phyloP scores from a whole-genome alignment of 2,888 invertebrate species.

The Agelastica alni region DNA sequence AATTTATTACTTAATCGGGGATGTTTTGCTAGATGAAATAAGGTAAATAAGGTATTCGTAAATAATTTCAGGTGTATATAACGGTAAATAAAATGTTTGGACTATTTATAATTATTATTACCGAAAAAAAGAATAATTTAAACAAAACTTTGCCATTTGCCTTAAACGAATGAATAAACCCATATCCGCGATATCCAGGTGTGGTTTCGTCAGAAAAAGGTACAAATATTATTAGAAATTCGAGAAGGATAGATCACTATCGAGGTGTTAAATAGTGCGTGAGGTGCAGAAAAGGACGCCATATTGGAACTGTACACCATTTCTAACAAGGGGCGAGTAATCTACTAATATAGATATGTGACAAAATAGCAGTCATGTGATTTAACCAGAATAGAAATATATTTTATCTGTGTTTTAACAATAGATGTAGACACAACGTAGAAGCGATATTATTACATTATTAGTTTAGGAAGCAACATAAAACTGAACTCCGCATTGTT shows the following conservation, averaged over 20 bases:
- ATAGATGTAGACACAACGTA: conserved; percentile 39
- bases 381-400: conserved; percentile 38
- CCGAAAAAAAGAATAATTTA: too few species aligned
- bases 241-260: conserved; percentile 34
- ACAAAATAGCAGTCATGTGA: conserved; percentile 53
- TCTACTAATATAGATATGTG: conserved; percentile 49
- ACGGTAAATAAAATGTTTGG: too few species aligned
- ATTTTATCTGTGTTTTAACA: conserved; percentile 40
- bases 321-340: conserved; percentile 57
- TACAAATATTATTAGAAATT: conserved; percentile 9
- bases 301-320: conserved; percentile 51
- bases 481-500: too few species aligned
- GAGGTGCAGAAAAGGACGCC: conserved; percentile 52
- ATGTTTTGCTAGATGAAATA: conserved; percentile 11
- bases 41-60: background rate
- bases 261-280: conserved; percentile 47
- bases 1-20: conserved; percentile 22
- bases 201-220: conserved; percentile 32
- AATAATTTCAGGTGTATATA: too few species aligned
- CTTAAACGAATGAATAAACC: too few species aligned
- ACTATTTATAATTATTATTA: too few species aligned
- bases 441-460: conserved; percentile 32
- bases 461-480: conserved; percentile 19
- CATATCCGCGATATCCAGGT: too few species aligned
- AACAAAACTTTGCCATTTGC: too few species aligned